phyloP scores from a whole-genome alignment of 2,113 vertebrate species.

The Noturus placidus region DNA sequence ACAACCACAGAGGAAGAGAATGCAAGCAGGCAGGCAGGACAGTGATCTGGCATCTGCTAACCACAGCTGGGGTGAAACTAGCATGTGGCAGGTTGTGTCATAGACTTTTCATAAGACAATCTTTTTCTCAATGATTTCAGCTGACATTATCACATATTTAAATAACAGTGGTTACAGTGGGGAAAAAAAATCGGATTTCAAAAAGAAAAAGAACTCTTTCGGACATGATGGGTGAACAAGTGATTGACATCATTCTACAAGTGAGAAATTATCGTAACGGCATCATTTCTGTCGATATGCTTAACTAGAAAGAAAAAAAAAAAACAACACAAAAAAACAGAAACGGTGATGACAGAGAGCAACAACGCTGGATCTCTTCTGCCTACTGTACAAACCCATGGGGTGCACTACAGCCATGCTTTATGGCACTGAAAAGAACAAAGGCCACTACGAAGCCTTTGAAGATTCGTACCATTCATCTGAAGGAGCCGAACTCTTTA shows the following conservation, averaged over 20 bases:
- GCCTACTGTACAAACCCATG: slow-evolving; percentile 45
- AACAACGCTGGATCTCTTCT: slow-evolving; percentile 56
- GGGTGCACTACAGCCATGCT: slow-evolving; percentile 46
- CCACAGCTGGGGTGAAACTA: slow-evolving; percentile 67
- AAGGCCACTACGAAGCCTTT: slow-evolving; percentile 48
- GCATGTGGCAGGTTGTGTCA: slow-evolving; percentile 71
- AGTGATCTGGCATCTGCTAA: slow-evolving; percentile 58
- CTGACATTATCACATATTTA: slow-evolving; percentile 56
- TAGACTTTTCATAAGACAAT: slow-evolving; percentile 66
- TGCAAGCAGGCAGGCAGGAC: slow-evolving; percentile 67
- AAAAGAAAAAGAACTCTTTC: slow-evolving; percentile 59
- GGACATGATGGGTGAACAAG: slow-evolving; percentile 61
- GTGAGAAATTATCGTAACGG: slow-evolving; percentile 40
- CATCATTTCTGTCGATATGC: slow-evolving; percentile 56
- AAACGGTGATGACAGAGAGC: slow-evolving; percentile 44
- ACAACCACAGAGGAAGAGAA: slow-evolving; percentile 60
- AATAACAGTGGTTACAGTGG: slow-evolving; percentile 60
- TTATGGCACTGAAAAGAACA: slow-evolving; percentile 54
- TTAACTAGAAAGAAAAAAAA: slow-evolving; percentile 54
- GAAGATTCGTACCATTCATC: slow-evolving; percentile 47
- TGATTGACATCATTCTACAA: slow-evolving; percentile 54
- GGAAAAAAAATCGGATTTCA: background rate
- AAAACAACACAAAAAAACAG: background rate
- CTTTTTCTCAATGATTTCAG: slow-evolving; percentile 59
- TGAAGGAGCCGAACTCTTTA: slow-evolving; percentile 51